These are phyloP conservation scores for Laticauda laticaudata DNA, from an alignment of 2,113 vertebrate genomes.

Conservation along the genomic window DNA sequence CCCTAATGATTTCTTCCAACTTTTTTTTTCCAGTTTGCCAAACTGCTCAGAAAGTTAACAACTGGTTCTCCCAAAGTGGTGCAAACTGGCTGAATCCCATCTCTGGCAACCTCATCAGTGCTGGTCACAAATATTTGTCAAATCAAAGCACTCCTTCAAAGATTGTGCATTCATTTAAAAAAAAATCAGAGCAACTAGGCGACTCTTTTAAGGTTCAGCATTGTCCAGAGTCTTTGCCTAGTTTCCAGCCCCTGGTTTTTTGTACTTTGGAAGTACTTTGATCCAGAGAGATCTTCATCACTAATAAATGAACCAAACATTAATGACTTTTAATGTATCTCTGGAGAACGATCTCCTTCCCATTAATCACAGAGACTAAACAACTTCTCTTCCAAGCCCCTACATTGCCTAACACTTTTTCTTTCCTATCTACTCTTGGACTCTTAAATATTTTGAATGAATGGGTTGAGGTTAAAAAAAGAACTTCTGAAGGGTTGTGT, in stretches of 20 bases:
- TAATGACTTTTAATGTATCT: conserved; percentile 56
- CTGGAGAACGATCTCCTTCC: conserved; percentile 54
- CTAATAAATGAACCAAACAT: conserved; percentile 65
- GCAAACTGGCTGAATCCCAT: no score
- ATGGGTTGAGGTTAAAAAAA: conserved; percentile 26
- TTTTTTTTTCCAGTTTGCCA: no score
- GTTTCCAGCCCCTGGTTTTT: conserved; percentile 40
- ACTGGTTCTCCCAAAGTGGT: no score
- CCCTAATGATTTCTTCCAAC: no score
- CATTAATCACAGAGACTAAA: conserved; percentile 55
- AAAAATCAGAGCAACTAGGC: conserved; percentile 21
- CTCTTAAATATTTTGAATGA: conserved; percentile 44
- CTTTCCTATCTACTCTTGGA: conserved; percentile 12
- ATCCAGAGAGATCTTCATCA: conserved; percentile 61
- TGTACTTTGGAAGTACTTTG: conserved; percentile 49
- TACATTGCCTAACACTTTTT: conserved; percentile 47
- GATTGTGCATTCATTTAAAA: not conserved
- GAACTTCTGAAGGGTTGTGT: not conserved
- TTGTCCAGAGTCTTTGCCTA: conserved; percentile 17
- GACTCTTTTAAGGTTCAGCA: conserved; percentile 14
- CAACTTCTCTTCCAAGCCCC: conserved; percentile 41
- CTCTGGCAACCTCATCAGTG: no score
- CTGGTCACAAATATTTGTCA: not conserved
- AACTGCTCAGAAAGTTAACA: no score
- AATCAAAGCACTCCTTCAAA: not conserved